Base-by-base conservation (phyloP, 1,140 invertebrate species). In the Planococcus citri region DNA sequence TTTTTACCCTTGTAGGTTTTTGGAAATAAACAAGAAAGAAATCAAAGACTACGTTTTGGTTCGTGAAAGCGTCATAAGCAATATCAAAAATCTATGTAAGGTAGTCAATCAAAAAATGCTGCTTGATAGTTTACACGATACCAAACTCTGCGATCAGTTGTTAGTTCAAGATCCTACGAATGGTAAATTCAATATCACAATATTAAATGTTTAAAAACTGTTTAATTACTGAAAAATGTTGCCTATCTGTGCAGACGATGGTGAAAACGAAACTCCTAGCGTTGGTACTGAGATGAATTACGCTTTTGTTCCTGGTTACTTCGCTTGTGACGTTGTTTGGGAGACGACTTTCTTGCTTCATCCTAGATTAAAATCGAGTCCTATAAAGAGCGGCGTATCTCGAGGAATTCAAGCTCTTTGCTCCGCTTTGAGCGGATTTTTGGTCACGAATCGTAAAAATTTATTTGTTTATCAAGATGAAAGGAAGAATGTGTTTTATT, bases 391-490 rank as follows among this genome's bases (percentile, higher is more conserved):
- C 0, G 81, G 82, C 0, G 75, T 85, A 12, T 87, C 85, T 0
- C 78, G 84, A 27, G 85, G 85, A 21, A 83, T 86, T 27, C 82
- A 83, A 75, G 85, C 86, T 12, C 78, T 91, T 22, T 81, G 86
- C 70, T 82, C 82, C 22, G 85, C 88, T 6, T 78, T 91, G 1
- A 87, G 85, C 74, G 83, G 86, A 41, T 88, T 91, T 73, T 86
- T 86, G 0, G 88, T 92, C 0, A 83, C 82, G 69, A 91, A 92
- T 75, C 79, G 89, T 64, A 84, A 79, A 67, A 91, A 92, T 75
- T 90, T 91, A 88, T 91, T 91, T 80, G 88, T 91, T 1, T 85
- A 89, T 77, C 81, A 85, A 76, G 86, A 90, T 77, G 83, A 79
- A 25, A 79, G 83, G 33, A 81, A 82, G 27, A 86, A 86, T 73